Conservation (phyloP, 37 sponge, comb jelly and placozoan species). For the Ephydatia muelleri region DNA sequence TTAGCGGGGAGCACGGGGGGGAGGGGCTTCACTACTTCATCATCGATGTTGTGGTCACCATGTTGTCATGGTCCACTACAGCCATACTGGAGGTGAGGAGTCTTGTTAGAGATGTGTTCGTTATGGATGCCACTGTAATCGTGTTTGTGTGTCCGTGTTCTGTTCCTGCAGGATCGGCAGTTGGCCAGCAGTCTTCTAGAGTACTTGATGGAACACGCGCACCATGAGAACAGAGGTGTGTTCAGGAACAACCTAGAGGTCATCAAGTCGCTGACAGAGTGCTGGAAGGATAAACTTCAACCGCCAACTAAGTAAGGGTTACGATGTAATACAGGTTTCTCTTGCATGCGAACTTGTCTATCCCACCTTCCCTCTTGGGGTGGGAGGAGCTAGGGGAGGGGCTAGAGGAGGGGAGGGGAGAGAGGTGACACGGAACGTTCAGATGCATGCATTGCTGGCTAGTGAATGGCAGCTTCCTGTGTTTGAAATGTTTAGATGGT, state of each 20-base stretch:
- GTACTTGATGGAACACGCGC: conserved; percentile 72
- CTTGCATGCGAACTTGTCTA: neutral
- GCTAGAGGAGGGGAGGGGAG: no score
- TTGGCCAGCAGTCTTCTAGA: conserved; percentile 73
- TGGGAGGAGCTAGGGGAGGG: no score
- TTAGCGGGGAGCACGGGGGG: conserved; percentile 50
- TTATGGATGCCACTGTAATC: no score
- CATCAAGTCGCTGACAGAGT: conserved; percentile 79
- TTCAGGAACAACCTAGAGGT: conserved; percentile 93
- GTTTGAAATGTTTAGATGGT: no score
- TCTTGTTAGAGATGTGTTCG: no score
- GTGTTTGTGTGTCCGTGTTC: neutral
- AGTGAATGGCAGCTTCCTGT: no score
- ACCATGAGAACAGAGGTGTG: conserved; percentile 72
- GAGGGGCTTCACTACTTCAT: conserved; percentile 84
- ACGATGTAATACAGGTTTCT: neutral
- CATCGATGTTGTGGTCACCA: conserved; percentile 83
- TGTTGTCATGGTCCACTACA: conserved; percentile 84
- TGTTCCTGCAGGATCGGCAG: conserved; percentile 38
- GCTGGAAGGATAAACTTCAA: conserved; percentile 73
- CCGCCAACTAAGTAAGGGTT: conserved; percentile 69
- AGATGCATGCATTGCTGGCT: no score
- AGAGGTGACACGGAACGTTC: no score
- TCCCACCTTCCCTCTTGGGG: neutral
- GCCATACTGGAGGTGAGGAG: conserved; percentile 66